A percentile compares a stretch with the other conserved stretches of the same genome.
Conservation (phyloP, 2,113 vertebrate genomes). For the Rhynchomys soricoides region DNA sequence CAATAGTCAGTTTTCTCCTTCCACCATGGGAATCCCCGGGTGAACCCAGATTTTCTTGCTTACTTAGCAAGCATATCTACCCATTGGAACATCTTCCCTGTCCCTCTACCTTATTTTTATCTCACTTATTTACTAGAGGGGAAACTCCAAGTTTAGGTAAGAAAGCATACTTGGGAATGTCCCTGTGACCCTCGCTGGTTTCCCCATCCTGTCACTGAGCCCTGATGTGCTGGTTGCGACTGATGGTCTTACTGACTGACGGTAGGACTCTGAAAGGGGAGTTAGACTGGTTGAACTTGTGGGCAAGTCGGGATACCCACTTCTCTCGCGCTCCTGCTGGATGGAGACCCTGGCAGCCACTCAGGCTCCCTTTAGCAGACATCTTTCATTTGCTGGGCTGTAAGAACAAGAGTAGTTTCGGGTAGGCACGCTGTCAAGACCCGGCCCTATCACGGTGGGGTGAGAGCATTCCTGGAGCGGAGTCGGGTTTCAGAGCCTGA, state of each 20-base stretch:
- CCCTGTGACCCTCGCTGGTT: background rate
- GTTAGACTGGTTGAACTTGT: background rate
- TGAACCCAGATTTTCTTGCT: background rate
- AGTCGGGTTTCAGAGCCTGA: constrained; percentile 60
- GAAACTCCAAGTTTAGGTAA: background rate
- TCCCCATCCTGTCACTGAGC: background rate
- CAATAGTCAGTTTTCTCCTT: background rate
- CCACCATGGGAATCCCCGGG: background rate
- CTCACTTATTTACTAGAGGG: background rate
- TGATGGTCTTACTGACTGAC: background rate
- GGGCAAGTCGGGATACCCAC: background rate
- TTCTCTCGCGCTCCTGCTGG: background rate
- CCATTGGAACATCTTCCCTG: background rate
- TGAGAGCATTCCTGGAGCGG: constrained; percentile 37
- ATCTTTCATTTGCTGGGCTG: background rate
- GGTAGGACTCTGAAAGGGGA: background rate
- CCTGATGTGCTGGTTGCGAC: background rate
- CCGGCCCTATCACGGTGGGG: background rate
- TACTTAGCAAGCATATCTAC: background rate
- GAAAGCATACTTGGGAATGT: background rate
- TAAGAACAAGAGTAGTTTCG: background rate
- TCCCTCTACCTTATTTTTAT: background rate
- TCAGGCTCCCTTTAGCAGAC: background rate
- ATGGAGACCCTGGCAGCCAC: background rate
- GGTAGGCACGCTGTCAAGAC: background rate